Evolutionary conservation across 2,797 vertebrate species (phyloP).

Genomic region (Micromesistius poutassou): DNA sequence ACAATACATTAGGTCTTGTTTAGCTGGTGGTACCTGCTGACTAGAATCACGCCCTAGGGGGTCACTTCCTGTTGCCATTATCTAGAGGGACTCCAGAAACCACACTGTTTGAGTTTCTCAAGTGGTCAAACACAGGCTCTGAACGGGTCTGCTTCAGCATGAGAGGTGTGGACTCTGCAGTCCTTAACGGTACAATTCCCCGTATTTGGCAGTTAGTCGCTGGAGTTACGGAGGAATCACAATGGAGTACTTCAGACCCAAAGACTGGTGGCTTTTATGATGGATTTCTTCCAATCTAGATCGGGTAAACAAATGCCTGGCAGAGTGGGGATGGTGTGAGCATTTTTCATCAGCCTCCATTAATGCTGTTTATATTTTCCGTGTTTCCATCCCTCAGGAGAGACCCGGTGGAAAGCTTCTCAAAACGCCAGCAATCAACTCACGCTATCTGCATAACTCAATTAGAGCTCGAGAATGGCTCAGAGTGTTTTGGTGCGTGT

Average conservation of each 20-base stretch:
- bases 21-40: not conserved
- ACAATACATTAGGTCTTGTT: not conserved
- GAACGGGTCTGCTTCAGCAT: constrained; percentile 5
- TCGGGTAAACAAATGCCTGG: constrained; percentile 64
- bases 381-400: constrained; percentile 46
- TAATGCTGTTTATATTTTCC: constrained; percentile 59
- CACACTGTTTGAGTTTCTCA: too few relatives aligned
- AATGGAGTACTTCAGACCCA: constrained; percentile 41
- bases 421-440: constrained; percentile 56
- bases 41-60: not conserved
- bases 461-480: constrained; percentile 53
- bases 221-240: constrained; percentile 29
- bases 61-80: not conserved
- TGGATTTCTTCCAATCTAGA: constrained; percentile 58
- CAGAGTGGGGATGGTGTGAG: constrained; percentile 38
- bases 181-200: constrained; percentile 4
- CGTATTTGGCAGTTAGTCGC: constrained; percentile 34
- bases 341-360: constrained; percentile 64
- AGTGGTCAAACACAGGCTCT: not conserved
- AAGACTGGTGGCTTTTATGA: constrained; percentile 56
- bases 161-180: not conserved
- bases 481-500: constrained; percentile 45
- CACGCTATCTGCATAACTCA: constrained; percentile 58
- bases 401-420: constrained; percentile 40
- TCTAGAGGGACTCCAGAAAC: not conserved